Base-by-base conservation (phyloP, 2,888 invertebrate species). In the Melinaea marsaeus region DNA sequence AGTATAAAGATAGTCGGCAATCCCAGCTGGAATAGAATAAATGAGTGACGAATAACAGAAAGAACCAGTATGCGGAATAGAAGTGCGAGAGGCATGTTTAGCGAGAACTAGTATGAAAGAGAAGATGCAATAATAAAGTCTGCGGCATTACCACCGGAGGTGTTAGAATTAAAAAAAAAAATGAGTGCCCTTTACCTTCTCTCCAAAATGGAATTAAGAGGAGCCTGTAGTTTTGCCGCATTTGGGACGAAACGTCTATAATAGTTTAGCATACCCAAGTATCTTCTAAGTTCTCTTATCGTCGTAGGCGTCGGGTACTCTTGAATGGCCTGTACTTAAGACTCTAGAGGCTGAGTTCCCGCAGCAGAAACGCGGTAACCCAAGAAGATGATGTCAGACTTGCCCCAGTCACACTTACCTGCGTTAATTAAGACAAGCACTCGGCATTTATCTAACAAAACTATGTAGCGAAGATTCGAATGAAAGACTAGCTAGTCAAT, bases 261-360 rank as follows among this genome's bases (percentile, higher is more conserved):
- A 67, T 77, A 80, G 64, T 80, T 81, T 0, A 79, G 22, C 74
- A 79, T 79, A 0, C 79, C 79, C 0, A 81, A 54, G 60, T 78
- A 79, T 2, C 73, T 63, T 22, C 67, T 42, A 2, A 67, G 58
- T 51, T 64, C 62, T 32, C 47, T 60, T 11, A 64, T 56, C 13
- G 62, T 64, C 35, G 58, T 62, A 7, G 67, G 64, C 2, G 57
- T 22, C 9, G 63, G 61, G 35, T 60, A 63, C 3, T 58, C 35
- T 9, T 13, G 22, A 5, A 67, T 64, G 11, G 60, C 67, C 46
- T 64, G 56, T 7, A 66, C 60, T 37, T 63, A 60, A 4, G 74
- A 68, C 2, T 71, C 65, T 32, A 78, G 65, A 1, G 81, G 81
- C 45, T 61, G 58, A 3, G 76, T 79, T 42, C 81, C 79, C 0